phyloP scores from a whole-genome alignment of 1,140 invertebrate genomes.

The Drosophila sturtevanti region DNA sequence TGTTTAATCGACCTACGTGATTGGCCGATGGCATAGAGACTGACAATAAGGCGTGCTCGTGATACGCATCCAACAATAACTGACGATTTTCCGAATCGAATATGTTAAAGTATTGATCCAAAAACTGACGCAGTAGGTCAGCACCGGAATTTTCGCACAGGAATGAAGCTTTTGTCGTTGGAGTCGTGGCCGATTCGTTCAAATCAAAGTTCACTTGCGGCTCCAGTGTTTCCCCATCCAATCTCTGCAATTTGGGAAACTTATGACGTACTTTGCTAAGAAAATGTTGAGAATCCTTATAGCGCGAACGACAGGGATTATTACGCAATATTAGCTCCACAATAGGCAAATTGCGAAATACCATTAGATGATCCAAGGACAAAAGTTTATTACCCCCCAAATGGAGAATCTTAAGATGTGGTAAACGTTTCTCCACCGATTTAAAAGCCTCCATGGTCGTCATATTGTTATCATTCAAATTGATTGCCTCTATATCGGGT shows the following conservation, averaged over 20 bases:
- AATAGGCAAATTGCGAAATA: slow-evolving; percentile 88
- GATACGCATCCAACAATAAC: slow-evolving; percentile 92
- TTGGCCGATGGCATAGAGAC: slow-evolving; percentile 84
- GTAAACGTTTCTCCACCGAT: slow-evolving; percentile 86
- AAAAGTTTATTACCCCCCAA: slow-evolving; percentile 92
- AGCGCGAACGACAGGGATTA: slow-evolving; percentile 91
- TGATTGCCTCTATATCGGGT: slow-evolving; percentile 90
- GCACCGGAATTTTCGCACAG: slow-evolving; percentile 87
- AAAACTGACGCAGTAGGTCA: slow-evolving; percentile 88
- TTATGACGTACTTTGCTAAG: slow-evolving; percentile 92
- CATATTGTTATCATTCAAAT: slow-evolving; percentile 92
- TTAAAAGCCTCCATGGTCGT: slow-evolving; percentile 87
- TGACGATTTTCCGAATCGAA: slow-evolving; percentile 92
- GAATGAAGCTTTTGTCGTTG: slow-evolving; percentile 87
- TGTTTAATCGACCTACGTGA: slow-evolving; percentile 84
- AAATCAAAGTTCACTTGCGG: slow-evolving; percentile 92
- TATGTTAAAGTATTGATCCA: slow-evolving; percentile 92
- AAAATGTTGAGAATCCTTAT: slow-evolving; percentile 89
- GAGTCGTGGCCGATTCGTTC: slow-evolving; percentile 85
- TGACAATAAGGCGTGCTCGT: slow-evolving; percentile 91
- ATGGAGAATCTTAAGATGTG: slow-evolving; percentile 91
- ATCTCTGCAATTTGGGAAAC: slow-evolving; percentile 91
- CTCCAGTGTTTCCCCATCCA: slow-evolving; percentile 91
- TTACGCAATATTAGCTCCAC: slow-evolving; percentile 90
- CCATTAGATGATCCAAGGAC: slow-evolving; percentile 87